Conservation (phyloP, 2,113 vertebrate genomes). For the Ictidomys tridecemlineatus region DNA sequence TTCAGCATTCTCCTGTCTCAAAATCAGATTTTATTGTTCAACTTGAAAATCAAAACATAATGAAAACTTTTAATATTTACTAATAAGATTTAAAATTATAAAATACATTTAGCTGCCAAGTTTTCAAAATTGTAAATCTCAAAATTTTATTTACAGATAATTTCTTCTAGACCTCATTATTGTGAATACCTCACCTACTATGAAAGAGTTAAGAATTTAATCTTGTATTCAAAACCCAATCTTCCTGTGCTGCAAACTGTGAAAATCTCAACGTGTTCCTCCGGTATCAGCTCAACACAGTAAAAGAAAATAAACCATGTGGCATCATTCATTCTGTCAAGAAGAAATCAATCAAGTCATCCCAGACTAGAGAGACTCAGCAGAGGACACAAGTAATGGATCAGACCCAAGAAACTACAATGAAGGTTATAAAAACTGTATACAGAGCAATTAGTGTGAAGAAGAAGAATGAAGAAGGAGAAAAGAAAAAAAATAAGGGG, state of each 20-base stretch:
- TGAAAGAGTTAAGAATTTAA: conserved; percentile 50
- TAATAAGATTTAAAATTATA: conserved; percentile 58
- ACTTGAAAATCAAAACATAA: conserved; percentile 60
- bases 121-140: conserved; percentile 56
- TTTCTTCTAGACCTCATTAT: conserved; percentile 62
- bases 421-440: conserved; percentile 49
- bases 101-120: conserved; percentile 51
- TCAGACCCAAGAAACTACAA: conserved; percentile 34
- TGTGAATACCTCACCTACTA: conserved; percentile 53
- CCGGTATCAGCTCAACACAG: conserved; percentile 69
- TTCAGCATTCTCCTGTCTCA: conserved; percentile 1
- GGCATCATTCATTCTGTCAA: conserved; percentile 27
- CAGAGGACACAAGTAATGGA: conserved; percentile 40
- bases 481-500: background rate
- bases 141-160: conserved; percentile 55
- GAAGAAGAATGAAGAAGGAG: too few species aligned
- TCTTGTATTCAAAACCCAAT: conserved; percentile 56
- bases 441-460: background rate
- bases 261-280: conserved; percentile 37
- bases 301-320: conserved; percentile 59
- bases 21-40: conserved; percentile 24
- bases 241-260: conserved; percentile 58
- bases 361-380: background rate
- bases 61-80: conserved; percentile 65
- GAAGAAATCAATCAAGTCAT: conserved; percentile 49